Base-by-base conservation (phyloP, 2,797 vertebrate genomes). In the Nyctibius grandis region DNA sequence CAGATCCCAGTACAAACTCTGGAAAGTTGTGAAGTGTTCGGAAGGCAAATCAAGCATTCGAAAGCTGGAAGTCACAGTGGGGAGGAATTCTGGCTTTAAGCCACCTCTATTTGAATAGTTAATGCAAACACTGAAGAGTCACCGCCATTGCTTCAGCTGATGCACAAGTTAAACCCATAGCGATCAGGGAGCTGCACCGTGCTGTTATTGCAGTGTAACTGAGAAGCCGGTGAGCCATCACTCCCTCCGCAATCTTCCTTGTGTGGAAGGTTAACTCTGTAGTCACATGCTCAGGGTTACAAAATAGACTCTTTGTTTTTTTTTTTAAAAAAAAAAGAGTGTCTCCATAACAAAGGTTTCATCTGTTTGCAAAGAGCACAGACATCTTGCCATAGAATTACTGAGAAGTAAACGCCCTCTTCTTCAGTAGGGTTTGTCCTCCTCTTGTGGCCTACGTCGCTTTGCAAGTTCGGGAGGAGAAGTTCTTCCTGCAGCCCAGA, bases 121-220 rank as follows among this genome's bases (percentile, higher is more conserved):
- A 36, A 15, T 6, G 23, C 12, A 8, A 29, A 54, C 40, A 6
- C 38, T 36, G 44, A 51, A 26, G 21, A 7, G 63, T 56, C 9
- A 13, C 7, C 0, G 0, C 44, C 40, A 10, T 26, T 34, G n/a
- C 34, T 80, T 57, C 0, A 3, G 22, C 26, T 34, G 44, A n/a
- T 17, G 15, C 8, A 23, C 13, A 18, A 18, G 48, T 60, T 44
- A 50, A 63, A n/a, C 25, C 33, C 19, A 25, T 2, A 36, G 25
- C 1, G 8, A 9, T 16, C 18, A 8, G 45, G 33, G 6, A 50
- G 15, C 17, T 19, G 25, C 19, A 15, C 11, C 21, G 1, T 3
- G 13, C 25, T 69, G 48, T 12, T 21, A 3, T 4, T 68, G 45
- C 23, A 20, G 22, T 5, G 16, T 34, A 15, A 26, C 38, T 25